Base-by-base conservation (phyloP, 2,888 invertebrate species). In the Hydraecia micacea region DNA sequence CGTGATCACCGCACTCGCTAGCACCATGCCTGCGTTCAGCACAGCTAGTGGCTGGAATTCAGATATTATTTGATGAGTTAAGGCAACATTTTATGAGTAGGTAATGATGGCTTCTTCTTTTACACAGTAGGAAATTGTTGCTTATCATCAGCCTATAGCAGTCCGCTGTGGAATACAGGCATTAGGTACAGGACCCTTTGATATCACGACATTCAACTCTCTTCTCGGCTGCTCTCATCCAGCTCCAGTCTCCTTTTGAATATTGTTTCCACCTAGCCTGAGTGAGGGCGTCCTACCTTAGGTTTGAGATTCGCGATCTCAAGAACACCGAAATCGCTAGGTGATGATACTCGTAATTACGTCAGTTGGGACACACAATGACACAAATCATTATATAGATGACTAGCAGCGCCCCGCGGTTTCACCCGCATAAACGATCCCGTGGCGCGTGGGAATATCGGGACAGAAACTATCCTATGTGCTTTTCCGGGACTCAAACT, bases 11-110 rank as follows among this genome's bases (percentile, higher is more conserved):
- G 92, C 92, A 85, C 94, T 92, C 62, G 87, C 89, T n/a, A 88
- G 86, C 86, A 91, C 86, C 89, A 92, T 69, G 13, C 77, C 87
- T 1, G 93, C 92, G 55, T 81, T 90, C 67, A 84, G 28, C 32
- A 93, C 69, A 8, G 90, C 90, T 28, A 94, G 80, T 0, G 91
- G 90, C 95, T 94, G 90, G 2, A 89, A 86, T 77, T 32, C 18
- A 55, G 13, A 46, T 42, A 63, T 46, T 66, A 15, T 28, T 49
- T 55, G 15, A 32, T 32, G 32, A 32, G 3, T 32, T 32, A 36
- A 36, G 36, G 5, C 36, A 32, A 32, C 32, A 28, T 62, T 21
- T 39, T 42, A 62, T 49, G 46, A 25, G 36, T 49, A 46, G 21
- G 62, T 36, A 6, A 36, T 36, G 8, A 15, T 15, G 4, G 46